phyloP scores from a whole-genome alignment of 1,140 invertebrate species.

The Caenorhabditis inopinata region DNA sequence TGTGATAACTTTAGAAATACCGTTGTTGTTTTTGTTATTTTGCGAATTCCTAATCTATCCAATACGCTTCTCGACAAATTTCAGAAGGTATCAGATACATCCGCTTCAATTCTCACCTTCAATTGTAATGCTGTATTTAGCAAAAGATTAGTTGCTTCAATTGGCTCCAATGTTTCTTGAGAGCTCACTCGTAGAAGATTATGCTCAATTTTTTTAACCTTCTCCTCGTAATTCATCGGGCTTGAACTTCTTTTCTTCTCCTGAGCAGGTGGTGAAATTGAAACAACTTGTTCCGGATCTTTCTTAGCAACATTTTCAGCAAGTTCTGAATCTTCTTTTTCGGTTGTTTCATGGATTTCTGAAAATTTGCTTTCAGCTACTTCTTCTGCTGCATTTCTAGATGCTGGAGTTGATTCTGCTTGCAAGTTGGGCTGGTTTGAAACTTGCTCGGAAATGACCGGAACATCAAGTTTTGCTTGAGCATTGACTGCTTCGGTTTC shows the following conservation, averaged over 20 bases:
- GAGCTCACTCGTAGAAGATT: conserved; percentile 4
- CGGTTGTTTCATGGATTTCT: no score
- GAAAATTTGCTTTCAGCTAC: no score
- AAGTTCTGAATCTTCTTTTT: not conserved
- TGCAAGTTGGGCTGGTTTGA: not conserved
- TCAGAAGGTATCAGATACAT: no score
- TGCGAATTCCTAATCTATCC: no score
- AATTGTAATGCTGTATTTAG: conserved; percentile 34
- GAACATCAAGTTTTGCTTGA: not conserved
- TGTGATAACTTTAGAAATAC: no score
- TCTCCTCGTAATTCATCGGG: conserved; percentile 32
- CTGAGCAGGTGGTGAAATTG: not conserved
- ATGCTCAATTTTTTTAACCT: conserved; percentile 7
- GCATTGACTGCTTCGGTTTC: not conserved
- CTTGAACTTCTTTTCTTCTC: not conserved
- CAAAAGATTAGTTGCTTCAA: conserved; percentile 32
- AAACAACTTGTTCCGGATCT: not conserved
- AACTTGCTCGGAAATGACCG: not conserved
- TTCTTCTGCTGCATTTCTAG: not conserved
- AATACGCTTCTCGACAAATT: no score
- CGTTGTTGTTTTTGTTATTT: no score
- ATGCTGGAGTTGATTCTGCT: not conserved
- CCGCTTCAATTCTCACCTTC: conserved; percentile 32
- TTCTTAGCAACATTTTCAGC: not conserved
- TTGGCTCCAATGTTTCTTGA: not conserved